Evolutionary conservation across 2,888 invertebrate genomes (phyloP).

Genomic region (Reticulitermes lucifugus): DNA sequence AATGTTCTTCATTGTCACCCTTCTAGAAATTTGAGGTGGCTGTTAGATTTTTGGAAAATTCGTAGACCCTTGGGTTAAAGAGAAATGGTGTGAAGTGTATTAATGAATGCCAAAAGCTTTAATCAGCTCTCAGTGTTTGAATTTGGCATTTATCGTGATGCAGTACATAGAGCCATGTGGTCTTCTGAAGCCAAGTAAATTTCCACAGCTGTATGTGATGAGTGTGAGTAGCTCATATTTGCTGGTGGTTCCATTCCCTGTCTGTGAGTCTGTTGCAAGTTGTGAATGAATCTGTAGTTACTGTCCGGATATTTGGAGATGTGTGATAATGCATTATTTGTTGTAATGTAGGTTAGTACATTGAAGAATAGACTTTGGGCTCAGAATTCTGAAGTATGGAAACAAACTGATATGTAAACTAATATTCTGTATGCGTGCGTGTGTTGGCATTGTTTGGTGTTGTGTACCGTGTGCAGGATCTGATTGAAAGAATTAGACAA

Average conservation of each 20-base stretch:
- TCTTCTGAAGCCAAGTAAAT: neutral
- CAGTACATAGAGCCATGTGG: neutral
- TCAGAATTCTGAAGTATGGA: neutral
- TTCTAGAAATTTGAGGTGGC: neutral
- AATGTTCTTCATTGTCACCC: too few relatives aligned
- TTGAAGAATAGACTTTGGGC: neutral
- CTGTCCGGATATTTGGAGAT: constrained; percentile 12
- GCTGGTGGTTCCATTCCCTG: neutral
- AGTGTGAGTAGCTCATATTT: neutral
- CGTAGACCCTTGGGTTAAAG: too few relatives aligned
- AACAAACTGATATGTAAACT: constrained; percentile 24
- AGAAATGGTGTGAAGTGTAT: neutral
- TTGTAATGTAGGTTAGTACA: neutral
- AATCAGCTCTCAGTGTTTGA: neutral
- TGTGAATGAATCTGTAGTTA: constrained; percentile 10
- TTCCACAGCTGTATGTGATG: neutral
- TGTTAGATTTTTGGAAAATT: neutral
- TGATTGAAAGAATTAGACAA: neutral
- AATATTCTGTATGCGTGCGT: neutral
- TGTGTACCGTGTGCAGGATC: constrained; percentile 26
- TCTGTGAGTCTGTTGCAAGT: neutral
- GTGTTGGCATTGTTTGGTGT: constrained; percentile 15
- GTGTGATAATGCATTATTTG: neutral
- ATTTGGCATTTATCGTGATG: neutral
- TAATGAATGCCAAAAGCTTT: neutral